These are phyloP conservation scores for Dendropsophus ebraccatus DNA, from an alignment of 2,113 vertebrate genomes.

Conservation along the genomic window DNA sequence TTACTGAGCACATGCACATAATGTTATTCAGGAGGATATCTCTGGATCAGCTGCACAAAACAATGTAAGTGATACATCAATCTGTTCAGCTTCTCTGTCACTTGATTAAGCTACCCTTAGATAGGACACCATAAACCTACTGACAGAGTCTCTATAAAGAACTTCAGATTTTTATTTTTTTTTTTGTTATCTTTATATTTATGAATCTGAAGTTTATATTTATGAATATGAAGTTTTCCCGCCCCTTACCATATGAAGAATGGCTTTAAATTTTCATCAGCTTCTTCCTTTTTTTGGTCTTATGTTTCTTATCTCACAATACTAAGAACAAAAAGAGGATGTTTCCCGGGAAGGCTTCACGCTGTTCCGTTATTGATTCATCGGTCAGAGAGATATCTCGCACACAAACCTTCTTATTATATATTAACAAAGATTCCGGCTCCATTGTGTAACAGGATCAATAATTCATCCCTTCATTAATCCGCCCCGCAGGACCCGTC, in stretches of 20 bases:
- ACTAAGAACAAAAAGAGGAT: not conserved
- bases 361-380: conserved; percentile 1
- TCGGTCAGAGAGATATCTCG: not conserved
- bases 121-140: too few species aligned
- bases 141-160: too few species aligned
- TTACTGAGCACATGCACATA: too few species aligned
- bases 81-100: too few species aligned
- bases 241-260: not conserved
- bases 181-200: not conserved
- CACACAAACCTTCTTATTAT: not conserved
- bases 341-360: not conserved
- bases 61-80: too few species aligned
- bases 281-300: not conserved
- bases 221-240: not conserved
- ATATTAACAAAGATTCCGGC: conserved; percentile 40
- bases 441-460: conserved; percentile 23
- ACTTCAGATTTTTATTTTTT: too few species aligned
- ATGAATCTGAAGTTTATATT: not conserved
- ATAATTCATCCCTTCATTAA: conserved; percentile 25
- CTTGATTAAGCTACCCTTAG: too few species aligned
- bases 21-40: too few species aligned
- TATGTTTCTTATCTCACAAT: not conserved
- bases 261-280: not conserved
- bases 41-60: too few species aligned
- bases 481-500: not conserved